Conservation (phyloP, 1,140 invertebrate species). For the Hormaphis cornu region DNA sequence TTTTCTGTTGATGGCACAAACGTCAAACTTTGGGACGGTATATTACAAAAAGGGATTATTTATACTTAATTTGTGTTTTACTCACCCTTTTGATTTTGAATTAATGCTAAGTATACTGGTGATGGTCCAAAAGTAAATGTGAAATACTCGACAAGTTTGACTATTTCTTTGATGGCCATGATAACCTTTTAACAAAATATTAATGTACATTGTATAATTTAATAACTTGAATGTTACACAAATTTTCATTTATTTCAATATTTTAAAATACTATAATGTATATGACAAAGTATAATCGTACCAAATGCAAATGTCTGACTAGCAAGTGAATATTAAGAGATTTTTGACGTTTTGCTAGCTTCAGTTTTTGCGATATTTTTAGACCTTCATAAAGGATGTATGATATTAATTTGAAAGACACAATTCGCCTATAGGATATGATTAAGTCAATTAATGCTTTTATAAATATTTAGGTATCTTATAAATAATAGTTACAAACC, state of each 20-base stretch:
- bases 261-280: neutral
- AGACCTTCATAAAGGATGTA: slow-evolving; percentile 9
- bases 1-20: no score
- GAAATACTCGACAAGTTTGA: neutral
- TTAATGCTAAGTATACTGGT: neutral
- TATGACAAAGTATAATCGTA: neutral
- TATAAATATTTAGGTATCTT: neutral
- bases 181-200: neutral
- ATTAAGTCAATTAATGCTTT: neutral
- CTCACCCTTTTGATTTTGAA: neutral
- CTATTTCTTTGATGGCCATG: slow-evolving; percentile 17
- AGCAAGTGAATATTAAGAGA: slow-evolving; percentile 11
- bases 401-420: slow-evolving; percentile 13
- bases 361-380: slow-evolving; percentile 10
- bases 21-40: no score
- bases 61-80: neutral
- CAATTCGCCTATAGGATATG: neutral
- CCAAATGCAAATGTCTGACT: slow-evolving; percentile 22
- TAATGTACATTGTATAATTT: neutral
- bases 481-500: neutral
- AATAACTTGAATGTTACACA: no score
- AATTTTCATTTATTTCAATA: neutral
- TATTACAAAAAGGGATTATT: no score
- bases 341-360: neutral
- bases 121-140: neutral